Evolutionary conservation across 2,888 invertebrate species (phyloP).

Genomic region (Pristionchus exspectatus): DNA sequence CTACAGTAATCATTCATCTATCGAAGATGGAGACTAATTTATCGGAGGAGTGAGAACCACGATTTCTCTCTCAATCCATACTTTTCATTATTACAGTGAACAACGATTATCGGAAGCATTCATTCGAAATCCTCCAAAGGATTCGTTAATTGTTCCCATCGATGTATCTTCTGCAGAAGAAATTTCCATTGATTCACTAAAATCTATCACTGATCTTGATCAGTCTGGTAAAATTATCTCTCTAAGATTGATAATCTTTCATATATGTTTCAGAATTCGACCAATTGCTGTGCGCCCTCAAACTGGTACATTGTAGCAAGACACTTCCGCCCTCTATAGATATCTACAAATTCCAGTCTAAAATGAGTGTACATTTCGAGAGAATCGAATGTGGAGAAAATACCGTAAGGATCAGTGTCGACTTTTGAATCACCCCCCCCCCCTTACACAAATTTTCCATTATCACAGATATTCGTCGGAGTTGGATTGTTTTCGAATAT

Average conservation of each 20-base stretch:
- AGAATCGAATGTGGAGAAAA: background rate
- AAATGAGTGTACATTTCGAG: slow-evolving; percentile 11
- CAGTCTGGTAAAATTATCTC: background rate
- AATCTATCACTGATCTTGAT: background rate
- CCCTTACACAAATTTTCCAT: background rate
- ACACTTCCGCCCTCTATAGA: slow-evolving; percentile 11
- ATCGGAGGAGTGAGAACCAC: slow-evolving; percentile 14
- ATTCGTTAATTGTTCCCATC: slow-evolving; percentile 44
- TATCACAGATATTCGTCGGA: slow-evolving; percentile 25
- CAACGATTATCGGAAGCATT: slow-evolving; percentile 28
- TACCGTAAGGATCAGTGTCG: background rate
- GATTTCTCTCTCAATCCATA: background rate
- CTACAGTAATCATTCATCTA: slow-evolving; percentile 38
- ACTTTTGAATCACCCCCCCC: background rate
- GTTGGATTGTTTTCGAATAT: background rate
- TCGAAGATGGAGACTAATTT: slow-evolving; percentile 22
- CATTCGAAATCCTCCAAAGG: slow-evolving; percentile 28
- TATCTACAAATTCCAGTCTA: background rate
- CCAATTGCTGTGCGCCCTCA: background rate
- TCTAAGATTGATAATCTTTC: background rate
- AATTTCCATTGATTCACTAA: slow-evolving; percentile 7
- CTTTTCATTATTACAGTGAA: background rate
- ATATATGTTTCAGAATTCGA: background rate
- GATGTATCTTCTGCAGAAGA: background rate
- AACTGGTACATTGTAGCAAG: slow-evolving; percentile 23